Conservation (phyloP, 2,797 vertebrate species). For the Eulemur rubriventer region DNA sequence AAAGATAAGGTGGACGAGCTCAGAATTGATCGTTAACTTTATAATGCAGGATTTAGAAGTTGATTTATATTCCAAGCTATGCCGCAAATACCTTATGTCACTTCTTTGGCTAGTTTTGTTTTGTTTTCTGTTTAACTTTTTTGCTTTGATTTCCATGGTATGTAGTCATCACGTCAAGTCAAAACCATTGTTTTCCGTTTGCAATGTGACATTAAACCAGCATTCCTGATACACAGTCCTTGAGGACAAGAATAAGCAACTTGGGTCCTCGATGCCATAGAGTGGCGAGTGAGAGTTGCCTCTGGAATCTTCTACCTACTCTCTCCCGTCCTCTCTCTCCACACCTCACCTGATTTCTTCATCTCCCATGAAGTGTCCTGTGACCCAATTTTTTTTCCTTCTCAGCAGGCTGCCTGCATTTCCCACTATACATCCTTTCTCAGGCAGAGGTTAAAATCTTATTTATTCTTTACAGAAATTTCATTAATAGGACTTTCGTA, state of each 20-base stretch:
- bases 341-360: neutral
- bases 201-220: neutral
- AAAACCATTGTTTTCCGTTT: neutral
- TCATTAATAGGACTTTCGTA: neutral
- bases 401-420: neutral
- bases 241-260: neutral
- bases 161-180: neutral
- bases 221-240: neutral
- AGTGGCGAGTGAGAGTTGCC: neutral
- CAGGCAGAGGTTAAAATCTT: neutral
- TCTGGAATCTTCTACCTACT: neutral
- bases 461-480: neutral
- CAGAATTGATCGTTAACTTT: neutral
- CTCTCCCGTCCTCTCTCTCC: too few species aligned
- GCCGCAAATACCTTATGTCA: neutral
- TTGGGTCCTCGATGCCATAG: fast-evolving
- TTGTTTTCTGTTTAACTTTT: neutral
- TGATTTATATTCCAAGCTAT: neutral
- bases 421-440: neutral
- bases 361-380: neutral
- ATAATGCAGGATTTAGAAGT: neutral
- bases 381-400: neutral
- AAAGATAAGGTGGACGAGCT: neutral
- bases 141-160: neutral
- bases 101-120: neutral